Evolutionary conservation across 1,140 invertebrate genomes (phyloP).

Genomic region (Dreissena polymorpha): DNA sequence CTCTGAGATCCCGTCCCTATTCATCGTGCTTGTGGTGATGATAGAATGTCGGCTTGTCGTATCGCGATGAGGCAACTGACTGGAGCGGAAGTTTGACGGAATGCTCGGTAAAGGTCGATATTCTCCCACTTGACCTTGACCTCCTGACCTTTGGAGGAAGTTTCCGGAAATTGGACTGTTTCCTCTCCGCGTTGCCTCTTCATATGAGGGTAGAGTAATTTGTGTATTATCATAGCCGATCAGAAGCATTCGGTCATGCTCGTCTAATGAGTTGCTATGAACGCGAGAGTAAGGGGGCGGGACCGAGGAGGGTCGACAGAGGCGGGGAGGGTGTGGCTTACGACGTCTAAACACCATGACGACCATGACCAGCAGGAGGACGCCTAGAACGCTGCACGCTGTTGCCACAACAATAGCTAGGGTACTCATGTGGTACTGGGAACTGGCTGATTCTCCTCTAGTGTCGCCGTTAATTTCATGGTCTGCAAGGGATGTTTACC

Average conservation of each 20-base stretch:
- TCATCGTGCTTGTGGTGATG: slow-evolving; percentile 74
- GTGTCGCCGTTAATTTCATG: slow-evolving; percentile 25
- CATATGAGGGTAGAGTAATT: slow-evolving; percentile 73
- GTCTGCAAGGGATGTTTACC: slow-evolving; percentile 27
- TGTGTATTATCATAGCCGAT: slow-evolving; percentile 76
- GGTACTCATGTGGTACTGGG: slow-evolving; percentile 63
- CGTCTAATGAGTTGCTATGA: slow-evolving; percentile 70
- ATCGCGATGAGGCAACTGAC: slow-evolving; percentile 38
- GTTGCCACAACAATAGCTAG: slow-evolving; percentile 76
- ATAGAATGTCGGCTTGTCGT: slow-evolving; percentile 73
- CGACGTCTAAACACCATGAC: slow-evolving; percentile 72
- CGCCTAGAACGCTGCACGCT: slow-evolving; percentile 76
- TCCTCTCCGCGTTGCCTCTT: slow-evolving; percentile 69
- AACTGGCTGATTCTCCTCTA: background rate
- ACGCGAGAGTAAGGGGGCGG: slow-evolving; percentile 74
- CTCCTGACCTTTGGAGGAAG: slow-evolving; percentile 18
- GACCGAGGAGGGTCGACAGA: slow-evolving; percentile 50
- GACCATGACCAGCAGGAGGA: slow-evolving; percentile 75
- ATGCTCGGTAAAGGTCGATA: slow-evolving; percentile 74
- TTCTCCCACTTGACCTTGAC: slow-evolving; percentile 46
- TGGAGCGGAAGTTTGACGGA: slow-evolving; percentile 65
- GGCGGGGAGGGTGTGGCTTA: slow-evolving; percentile 67
- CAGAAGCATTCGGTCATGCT: slow-evolving; percentile 75
- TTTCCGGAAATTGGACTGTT: too few relatives aligned
- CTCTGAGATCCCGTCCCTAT: slow-evolving; percentile 73